Evolutionary conservation across 2,888 invertebrate genomes (phyloP), one percentile per base, ranked within the genome.

Genomic region (Mimachlamys varia): DNA sequence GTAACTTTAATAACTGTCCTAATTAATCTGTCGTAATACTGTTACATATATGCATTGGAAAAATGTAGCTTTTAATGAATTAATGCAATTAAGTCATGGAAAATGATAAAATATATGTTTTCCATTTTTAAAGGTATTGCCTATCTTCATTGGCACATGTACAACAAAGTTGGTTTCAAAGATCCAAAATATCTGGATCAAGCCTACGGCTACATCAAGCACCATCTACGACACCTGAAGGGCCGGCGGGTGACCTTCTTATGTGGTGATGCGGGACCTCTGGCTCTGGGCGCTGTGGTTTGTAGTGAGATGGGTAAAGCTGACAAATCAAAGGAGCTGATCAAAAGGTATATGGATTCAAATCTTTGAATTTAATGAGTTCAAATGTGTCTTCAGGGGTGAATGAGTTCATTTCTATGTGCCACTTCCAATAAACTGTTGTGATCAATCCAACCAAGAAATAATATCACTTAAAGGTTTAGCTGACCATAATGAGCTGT

Each of bases 221-320:
- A 90, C n/a, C 95, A 94, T 27, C 93, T 96, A n/a, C 91, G 92
- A 3, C 97, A 97, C 91, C 96, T 97, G 37, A 97, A 97, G 89
- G 96, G 96, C 13, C 95, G 94, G 44, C 96, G 97, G 93, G 97
- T 98, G 88, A 98, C 98, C 89, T 98, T 98, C 96, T 96, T 98
- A 53, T 98, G 97, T 96, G 98, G 98, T 17, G 97, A 97, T 96
- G 97, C 97, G 19, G 98, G 98, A 12, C 98, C 98, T 10, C 95
- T 98, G 89, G 97, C 98, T 0, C 95, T 98, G 15, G 97, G 97
- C 49, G 97, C 98, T 49, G 97, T 98, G 0, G 95, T 98, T 37
- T 97, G 97, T 94, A 97, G 98, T 94, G 97, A 97, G 94, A 96
- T 98, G 92, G 97, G 97, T 4, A 96, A 97, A 90, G 94, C 97